Evolutionary conservation across 2,113 vertebrate species (phyloP).

Genomic region (Pluvialis apricaria): DNA sequence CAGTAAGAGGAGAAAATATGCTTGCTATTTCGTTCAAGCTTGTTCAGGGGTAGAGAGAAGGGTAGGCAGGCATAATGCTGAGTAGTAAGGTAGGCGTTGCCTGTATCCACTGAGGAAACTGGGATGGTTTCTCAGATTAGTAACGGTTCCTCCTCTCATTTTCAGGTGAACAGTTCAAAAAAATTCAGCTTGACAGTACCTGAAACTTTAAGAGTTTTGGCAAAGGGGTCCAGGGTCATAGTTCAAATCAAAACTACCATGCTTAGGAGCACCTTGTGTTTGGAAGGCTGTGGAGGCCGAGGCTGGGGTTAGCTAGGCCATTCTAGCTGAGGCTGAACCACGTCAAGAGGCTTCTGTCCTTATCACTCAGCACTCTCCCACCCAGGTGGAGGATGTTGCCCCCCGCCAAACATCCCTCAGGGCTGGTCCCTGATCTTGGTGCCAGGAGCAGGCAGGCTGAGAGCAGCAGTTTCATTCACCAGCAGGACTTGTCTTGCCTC

Average conservation of each 20-base stretch:
- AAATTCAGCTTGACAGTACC: neutral
- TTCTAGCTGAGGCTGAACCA: neutral
- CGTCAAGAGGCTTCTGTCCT: neutral
- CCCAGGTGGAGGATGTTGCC: neutral
- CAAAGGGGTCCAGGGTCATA: neutral
- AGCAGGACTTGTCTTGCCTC: neutral
- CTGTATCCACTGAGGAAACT: neutral
- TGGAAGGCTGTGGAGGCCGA: neutral
- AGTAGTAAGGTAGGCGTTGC: neutral
- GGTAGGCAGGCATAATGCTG: neutral
- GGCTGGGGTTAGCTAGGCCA: neutral
- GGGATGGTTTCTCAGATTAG: neutral
- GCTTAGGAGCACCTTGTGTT: neutral
- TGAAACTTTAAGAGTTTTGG: neutral
- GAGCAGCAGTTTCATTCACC: neutral
- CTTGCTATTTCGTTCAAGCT: neutral
- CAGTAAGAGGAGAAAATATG: neutral
- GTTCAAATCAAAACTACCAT: neutral
- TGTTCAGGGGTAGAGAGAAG: neutral
- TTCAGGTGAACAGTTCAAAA: neutral
- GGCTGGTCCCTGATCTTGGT: neutral
- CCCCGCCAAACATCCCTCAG: neutral
- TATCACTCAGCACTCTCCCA: rapidly evolving
- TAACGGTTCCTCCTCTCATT: neutral
- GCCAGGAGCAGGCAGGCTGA: neutral